Evolutionary conservation across 2,888 invertebrate genomes (phyloP), one percentile per base, ranked within the genome.

Genomic region (Amphipoea oculea): DNA sequence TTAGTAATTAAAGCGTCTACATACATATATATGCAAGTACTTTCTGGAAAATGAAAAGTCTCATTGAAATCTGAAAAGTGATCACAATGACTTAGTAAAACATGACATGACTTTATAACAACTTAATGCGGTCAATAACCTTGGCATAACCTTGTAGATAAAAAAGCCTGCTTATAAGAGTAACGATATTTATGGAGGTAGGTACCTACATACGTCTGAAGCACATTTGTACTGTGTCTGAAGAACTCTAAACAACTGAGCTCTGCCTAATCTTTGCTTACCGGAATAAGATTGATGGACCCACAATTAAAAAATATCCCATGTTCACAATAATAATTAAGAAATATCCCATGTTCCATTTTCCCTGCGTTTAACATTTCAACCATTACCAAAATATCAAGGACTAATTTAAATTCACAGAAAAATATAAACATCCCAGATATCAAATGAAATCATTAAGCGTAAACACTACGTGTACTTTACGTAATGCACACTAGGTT

Each of bases 381-480:
- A 17, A 62, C 29, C 17, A 9, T 9, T 63, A 20, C 36, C 7
- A 14, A 29, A 29, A 62, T 17, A n/a, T 29, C 29, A 81, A 81
- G 11, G 20, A 57, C 5, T n/a, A 45, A 54, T 79, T 29, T 17
- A 42, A 71, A 45, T 20, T 5, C 14, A 23, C 45, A 63, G 51
- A 68, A 70, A 69, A 60, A 66, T 65, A 79, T 4, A 42, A 51
- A 36, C 51, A 40, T 65, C 14, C 36, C 9, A 62, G 78, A 36
- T 70, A 69, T n/a, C 14, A 74, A 75, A 70, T 66, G 40, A 89
- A 89, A 82, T 77, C 48, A 71, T 78, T 69, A 65, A 71, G 69
- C 78, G 66, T 84, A 78, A 82, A 78, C 69, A 81, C 69, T 79
- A 75, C 73, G 66, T 79, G 60, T 71, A 68, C 71, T 71, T 71